Conservation (phyloP, 2,888 invertebrate species). For the Caenorhabditis sp. region DNA sequence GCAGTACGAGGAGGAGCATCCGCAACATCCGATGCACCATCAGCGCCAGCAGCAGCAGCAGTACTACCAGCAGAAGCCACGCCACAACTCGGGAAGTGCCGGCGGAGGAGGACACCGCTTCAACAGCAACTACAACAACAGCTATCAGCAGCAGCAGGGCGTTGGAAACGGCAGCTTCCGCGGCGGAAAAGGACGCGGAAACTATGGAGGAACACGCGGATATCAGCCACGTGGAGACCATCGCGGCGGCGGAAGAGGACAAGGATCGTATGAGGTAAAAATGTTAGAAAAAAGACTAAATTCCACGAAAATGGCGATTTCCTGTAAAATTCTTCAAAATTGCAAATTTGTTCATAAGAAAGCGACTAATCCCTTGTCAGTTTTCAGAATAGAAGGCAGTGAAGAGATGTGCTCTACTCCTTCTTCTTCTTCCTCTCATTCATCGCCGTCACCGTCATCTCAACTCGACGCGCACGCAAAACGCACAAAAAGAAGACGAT, state of each 20-base stretch:
- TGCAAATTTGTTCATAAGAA: not conserved
- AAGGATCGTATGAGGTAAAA: conserved; percentile 24
- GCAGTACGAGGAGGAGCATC: not conserved
- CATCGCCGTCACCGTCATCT: not conserved
- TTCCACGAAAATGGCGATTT: not conserved
- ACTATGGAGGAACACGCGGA: conserved; percentile 4
- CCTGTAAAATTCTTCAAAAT: not conserved
- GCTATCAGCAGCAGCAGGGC: no score
- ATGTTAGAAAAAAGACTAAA: not conserved
- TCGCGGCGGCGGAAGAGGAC: not conserved
- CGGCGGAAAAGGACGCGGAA: conserved; percentile 17
- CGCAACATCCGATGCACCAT: not conserved
- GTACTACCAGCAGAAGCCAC: conserved; percentile 4
- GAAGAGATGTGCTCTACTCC: not conserved
- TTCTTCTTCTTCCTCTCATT: not conserved
- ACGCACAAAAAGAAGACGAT: not conserved
- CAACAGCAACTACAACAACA: not conserved
- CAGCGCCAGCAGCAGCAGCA: not conserved
- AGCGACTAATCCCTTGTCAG: not conserved
- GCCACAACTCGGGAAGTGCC: conserved; percentile 26
- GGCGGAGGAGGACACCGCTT: not conserved
- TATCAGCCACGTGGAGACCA: not conserved
- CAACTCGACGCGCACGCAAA: no score
- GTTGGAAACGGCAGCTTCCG: no score
- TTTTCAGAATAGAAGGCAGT: conserved; percentile 47